Evolutionary conservation across 2,797 vertebrate genomes (phyloP).

Genomic region (Decapterus maruadsi): DNA sequence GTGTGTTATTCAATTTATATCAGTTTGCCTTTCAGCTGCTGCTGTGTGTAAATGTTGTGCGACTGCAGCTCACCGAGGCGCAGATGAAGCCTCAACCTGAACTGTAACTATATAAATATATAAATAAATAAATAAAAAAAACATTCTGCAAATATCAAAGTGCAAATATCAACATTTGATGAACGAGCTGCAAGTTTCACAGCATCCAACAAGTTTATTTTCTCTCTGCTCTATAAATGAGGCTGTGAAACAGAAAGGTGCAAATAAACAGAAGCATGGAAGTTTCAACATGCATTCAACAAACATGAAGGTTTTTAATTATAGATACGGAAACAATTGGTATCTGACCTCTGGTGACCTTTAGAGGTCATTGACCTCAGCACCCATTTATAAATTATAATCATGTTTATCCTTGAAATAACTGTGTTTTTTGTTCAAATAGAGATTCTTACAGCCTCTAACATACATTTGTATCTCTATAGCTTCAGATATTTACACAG

Average conservation of each 20-base stretch:
- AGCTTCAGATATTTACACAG: no score
- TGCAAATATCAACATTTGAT: constrained; percentile 14
- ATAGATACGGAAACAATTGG: no score
- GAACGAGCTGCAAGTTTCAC: neutral
- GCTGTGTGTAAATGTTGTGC: neutral
- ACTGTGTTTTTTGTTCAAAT: no score
- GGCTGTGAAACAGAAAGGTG: neutral
- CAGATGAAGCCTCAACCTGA: constrained; percentile 20
- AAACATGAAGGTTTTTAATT: no score
- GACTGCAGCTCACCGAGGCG: neutral
- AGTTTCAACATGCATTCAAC: no score
- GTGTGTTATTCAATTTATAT: constrained; percentile 40
- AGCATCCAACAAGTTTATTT: neutral
- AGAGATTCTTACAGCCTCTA: no score
- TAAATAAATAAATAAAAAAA: neutral
- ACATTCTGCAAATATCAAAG: neutral
- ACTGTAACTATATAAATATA: neutral
- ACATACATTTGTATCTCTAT: no score
- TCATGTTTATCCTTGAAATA: no score
- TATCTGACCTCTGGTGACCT: no score
- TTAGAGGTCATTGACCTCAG: no score
- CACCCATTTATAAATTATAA: no score
- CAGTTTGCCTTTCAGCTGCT: constrained; percentile 23
- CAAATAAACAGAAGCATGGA: no score
- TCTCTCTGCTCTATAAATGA: neutral